These are phyloP conservation scores for Acrossocheilus fasciatus DNA, from an alignment of 2,797 vertebrate genomes.

Conservation along the genomic window DNA sequence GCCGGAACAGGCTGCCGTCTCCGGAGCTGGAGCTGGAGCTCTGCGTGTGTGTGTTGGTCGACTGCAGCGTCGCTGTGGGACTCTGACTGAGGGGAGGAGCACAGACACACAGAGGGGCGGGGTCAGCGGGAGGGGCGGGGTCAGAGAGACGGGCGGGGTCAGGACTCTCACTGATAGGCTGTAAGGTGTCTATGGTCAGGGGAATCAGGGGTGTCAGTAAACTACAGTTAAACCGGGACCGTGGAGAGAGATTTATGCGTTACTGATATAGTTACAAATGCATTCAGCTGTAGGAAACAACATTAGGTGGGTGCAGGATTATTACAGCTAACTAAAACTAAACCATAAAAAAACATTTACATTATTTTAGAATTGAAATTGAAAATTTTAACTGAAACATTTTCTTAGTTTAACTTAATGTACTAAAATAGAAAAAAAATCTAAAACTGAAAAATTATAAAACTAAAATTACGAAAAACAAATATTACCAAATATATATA, in stretches of 20 bases:
- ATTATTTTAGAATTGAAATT: neutral
- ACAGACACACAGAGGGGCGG: slow-evolving; percentile 41
- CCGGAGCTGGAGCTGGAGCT: slow-evolving; percentile 97
- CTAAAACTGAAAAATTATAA: no score
- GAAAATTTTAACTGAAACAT: neutral
- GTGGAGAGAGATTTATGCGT: neutral
- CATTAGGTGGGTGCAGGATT: neutral
- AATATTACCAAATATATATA: no score
- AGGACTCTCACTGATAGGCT: slow-evolving; percentile 71
- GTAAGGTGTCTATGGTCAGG: slow-evolving; percentile 58
- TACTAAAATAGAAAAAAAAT: neutral
- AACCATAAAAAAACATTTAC: neutral
- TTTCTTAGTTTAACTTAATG: neutral
- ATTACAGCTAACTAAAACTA: neutral
- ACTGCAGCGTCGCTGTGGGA: slow-evolving; percentile 94
- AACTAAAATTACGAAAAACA: no score
- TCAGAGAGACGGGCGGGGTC: slow-evolving; percentile 1
- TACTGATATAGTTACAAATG: neutral
- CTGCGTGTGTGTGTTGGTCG: slow-evolving; percentile 95
- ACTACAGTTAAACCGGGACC: slow-evolving; percentile 50
- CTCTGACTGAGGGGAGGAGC: slow-evolving; percentile 84
- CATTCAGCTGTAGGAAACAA: neutral
- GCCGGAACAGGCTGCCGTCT: slow-evolving; percentile 91
- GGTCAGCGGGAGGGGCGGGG: slow-evolving; percentile 4
- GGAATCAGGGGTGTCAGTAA: slow-evolving; percentile 53